Percentiles rank a stretch among this genome's conserved stretches.
Evolutionary conservation across 2,888 invertebrate species (phyloP).

Genomic region (Lasioglossum calceatum): DNA sequence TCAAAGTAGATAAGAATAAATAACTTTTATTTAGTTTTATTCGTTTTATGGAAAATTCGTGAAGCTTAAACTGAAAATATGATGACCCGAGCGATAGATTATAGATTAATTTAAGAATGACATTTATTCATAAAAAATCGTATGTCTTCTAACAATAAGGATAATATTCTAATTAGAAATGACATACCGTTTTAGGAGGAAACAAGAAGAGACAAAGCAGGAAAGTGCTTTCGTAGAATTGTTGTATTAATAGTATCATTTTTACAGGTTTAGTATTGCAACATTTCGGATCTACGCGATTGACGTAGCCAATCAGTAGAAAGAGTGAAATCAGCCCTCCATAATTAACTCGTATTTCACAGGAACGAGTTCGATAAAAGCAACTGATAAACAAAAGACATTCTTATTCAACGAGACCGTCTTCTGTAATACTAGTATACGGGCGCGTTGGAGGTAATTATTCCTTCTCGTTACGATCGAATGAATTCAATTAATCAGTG

Average conservation of each 20-base stretch:
- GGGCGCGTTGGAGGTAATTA: slow-evolving; percentile 71
- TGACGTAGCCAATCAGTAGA: not conserved
- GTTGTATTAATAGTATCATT: not conserved
- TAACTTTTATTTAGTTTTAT: no score
- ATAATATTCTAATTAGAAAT: no score
- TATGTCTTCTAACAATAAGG: no score
- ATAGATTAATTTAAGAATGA: no score
- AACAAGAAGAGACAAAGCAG: not conserved
- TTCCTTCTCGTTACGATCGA: slow-evolving; percentile 71
- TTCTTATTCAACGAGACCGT: slow-evolving; percentile 63
- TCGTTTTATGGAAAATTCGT: no score
- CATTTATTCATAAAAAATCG: no score
- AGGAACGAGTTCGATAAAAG: slow-evolving; percentile 47
- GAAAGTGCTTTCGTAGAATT: not conserved
- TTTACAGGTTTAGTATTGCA: not conserved
- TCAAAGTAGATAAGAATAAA: no score
- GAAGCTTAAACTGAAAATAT: no score
- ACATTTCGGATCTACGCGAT: not conserved
- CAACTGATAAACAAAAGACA: slow-evolving; percentile 42
- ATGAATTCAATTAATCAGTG: slow-evolving; percentile 72
- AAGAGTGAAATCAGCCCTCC: not conserved
- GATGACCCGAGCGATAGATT: no score
- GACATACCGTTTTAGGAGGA: not conserved
- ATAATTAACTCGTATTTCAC: not conserved
- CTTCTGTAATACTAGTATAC: slow-evolving; percentile 72